Evolutionary conservation across 1,140 invertebrate genomes (phyloP).

Genomic region (Zaprionus nigranus): DNA sequence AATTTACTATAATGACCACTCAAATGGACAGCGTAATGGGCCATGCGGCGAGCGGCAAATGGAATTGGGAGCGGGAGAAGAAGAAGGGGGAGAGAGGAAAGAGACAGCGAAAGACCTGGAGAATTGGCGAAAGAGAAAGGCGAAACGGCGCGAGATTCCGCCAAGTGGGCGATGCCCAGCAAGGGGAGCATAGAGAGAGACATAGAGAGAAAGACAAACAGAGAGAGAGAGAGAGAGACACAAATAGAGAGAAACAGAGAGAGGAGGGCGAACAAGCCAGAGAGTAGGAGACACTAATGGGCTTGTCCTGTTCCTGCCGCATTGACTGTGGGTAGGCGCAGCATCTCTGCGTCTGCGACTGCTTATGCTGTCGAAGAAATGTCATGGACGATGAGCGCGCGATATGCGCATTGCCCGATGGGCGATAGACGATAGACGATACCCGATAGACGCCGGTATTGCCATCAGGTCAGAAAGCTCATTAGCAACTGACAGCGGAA

Average conservation of each 20-base stretch:
- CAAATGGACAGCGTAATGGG: conserved; percentile 78
- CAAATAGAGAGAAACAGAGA: not conserved
- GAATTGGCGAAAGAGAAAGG: conserved; percentile 33
- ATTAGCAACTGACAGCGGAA: conserved; percentile 18
- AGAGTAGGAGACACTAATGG: conserved; percentile 12
- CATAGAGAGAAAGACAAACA: not conserved
- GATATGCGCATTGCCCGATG: not conserved
- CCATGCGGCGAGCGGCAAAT: conserved; percentile 44
- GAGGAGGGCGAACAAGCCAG: not conserved
- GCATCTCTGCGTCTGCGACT: not conserved
- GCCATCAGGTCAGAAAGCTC: conserved; percentile 21
- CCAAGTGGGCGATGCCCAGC: conserved; percentile 43
- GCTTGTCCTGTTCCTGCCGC: conserved; percentile 25
- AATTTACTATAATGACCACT: conserved; percentile 79
- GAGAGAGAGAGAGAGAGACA: not conserved
- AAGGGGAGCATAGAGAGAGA: not conserved
- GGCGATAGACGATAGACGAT: conserved; percentile 4
- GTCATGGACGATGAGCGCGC: conserved; percentile 8
- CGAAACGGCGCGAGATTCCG: conserved; percentile 17
- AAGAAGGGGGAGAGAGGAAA: not conserved
- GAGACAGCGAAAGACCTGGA: not conserved
- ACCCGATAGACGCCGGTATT: not conserved
- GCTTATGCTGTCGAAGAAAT: conserved; percentile 2
- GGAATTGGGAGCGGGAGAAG: not conserved
- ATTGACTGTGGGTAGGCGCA: conserved; percentile 3